Conservation (phyloP, 2,888 invertebrate genomes). For the Andrena trimmerana region DNA sequence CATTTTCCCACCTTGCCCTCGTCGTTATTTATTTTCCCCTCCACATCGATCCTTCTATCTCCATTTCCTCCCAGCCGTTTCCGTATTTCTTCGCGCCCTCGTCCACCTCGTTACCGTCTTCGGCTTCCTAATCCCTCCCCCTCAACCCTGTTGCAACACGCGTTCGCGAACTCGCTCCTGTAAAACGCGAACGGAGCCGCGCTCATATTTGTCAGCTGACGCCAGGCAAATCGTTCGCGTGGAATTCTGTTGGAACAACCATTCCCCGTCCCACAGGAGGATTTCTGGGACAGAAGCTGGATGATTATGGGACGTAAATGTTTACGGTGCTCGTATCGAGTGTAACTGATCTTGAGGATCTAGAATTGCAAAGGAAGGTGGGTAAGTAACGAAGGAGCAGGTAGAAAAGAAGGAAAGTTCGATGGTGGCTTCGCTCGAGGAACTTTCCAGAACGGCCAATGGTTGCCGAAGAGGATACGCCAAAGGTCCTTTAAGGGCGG, state of each 20-base stretch:
- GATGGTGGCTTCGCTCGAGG: not conserved
- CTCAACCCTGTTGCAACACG: no score
- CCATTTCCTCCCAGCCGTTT: not conserved
- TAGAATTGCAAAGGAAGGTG: not conserved
- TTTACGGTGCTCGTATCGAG: not conserved
- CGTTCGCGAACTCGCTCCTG: not conserved
- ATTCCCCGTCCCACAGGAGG: not conserved
- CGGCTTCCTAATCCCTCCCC: slow-evolving; percentile 14
- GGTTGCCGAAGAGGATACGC: slow-evolving; percentile 2
- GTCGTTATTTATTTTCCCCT: slow-evolving; percentile 8
- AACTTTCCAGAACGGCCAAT: not conserved
- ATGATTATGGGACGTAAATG: not conserved
- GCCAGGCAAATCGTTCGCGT: slow-evolving; percentile 12
- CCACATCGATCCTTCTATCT: not conserved
- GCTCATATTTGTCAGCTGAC: slow-evolving; percentile 32
- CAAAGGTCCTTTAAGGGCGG: slow-evolving; percentile 17
- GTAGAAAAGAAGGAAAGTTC: not conserved
- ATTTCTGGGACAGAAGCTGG: not conserved
- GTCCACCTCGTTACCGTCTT: not conserved
- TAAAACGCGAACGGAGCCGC: not conserved
- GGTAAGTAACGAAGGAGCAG: not conserved
- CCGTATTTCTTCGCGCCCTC: not conserved
- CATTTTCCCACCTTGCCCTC: not conserved
- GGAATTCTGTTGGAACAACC: slow-evolving; percentile 6
- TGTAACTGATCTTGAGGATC: not conserved